Evolutionary conservation across 2,888 invertebrate species (phyloP).

Genomic region (Entomobrya multifasciata): DNA sequence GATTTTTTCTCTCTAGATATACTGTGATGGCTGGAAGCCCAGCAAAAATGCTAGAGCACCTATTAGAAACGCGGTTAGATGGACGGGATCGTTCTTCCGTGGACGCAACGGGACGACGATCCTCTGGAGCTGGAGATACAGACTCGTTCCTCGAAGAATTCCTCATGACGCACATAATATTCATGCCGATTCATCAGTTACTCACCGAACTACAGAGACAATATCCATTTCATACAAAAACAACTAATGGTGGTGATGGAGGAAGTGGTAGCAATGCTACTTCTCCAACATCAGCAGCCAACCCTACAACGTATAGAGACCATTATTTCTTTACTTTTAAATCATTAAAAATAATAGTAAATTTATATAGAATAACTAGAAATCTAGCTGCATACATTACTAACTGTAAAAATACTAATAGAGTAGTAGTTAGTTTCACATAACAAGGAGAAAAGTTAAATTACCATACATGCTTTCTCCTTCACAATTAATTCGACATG

Average conservation of each 20-base stretch:
- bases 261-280: slow-evolving; percentile 32
- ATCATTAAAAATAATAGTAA: neutral
- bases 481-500: neutral
- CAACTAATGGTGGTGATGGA: slow-evolving; percentile 19
- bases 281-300: slow-evolving; percentile 45
- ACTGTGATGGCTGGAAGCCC: slow-evolving; percentile 93
- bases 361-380: neutral
- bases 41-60: slow-evolving; percentile 92
- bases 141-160: slow-evolving; percentile 92
- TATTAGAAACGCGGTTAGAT: slow-evolving; percentile 89
- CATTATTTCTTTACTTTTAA: neutral
- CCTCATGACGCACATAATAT: slow-evolving; percentile 90
- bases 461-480: slow-evolving; percentile 7
- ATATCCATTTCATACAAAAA: slow-evolving; percentile 86
- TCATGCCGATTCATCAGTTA: slow-evolving; percentile 89
- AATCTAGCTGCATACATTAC: neutral
- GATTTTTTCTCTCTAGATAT: slow-evolving; percentile 84
- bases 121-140: slow-evolving; percentile 81
- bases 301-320: slow-evolving; percentile 29
- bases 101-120: slow-evolving; percentile 73
- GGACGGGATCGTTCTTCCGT: slow-evolving; percentile 80
- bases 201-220: slow-evolving; percentile 88
- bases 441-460: neutral
- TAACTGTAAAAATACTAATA: neutral
- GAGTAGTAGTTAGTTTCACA: neutral